phyloP scores from a whole-genome alignment of 2,797 vertebrate species.

The Melanotaenia pygmaea region DNA sequence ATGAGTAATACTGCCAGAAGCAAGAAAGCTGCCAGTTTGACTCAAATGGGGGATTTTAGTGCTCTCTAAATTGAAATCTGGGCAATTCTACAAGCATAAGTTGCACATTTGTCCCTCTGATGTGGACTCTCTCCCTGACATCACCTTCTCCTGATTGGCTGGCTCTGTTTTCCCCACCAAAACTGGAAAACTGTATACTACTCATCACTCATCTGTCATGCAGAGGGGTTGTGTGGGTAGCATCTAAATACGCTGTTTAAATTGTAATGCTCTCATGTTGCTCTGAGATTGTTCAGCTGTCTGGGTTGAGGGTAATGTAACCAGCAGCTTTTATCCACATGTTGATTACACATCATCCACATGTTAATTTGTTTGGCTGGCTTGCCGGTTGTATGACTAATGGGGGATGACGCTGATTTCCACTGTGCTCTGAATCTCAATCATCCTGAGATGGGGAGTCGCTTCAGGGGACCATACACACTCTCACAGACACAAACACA shows the following conservation, averaged over 20 bases:
- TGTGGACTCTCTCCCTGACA: not conserved
- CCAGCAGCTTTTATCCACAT: slow-evolving; percentile 41
- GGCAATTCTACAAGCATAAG: not conserved
- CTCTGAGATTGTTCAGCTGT: slow-evolving; percentile 6
- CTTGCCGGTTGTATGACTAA: slow-evolving; percentile 35
- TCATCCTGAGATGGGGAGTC: slow-evolving; percentile 37
- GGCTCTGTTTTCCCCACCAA: not conserved
- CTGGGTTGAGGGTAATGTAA: slow-evolving; percentile 28
- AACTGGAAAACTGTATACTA: not conserved
- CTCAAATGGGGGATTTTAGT: not conserved
- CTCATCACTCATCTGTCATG: slow-evolving; percentile 16
- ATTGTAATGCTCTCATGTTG: slow-evolving; percentile 7
- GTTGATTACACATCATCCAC: slow-evolving; percentile 47
- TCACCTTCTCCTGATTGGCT: not conserved
- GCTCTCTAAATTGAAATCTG: not conserved
- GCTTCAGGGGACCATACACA: slow-evolving; percentile 2
- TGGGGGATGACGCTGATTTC: slow-evolving; percentile 30
- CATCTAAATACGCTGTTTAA: slow-evolving; percentile 18
- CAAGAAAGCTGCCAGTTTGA: not conserved
- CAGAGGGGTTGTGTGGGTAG: slow-evolving; percentile 10
- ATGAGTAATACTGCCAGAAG: slow-evolving; percentile 3
- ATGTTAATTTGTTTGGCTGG: slow-evolving; percentile 48
- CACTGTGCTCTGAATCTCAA: slow-evolving; percentile 54
- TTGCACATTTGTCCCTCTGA: slow-evolving; percentile 3
- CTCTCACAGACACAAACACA: not conserved